Percentiles rank a stretch among this genome's conserved stretches.
Evolutionary conservation across 2,797 vertebrate genomes (phyloP).

Genomic region (Enteromius mattozi): DNA sequence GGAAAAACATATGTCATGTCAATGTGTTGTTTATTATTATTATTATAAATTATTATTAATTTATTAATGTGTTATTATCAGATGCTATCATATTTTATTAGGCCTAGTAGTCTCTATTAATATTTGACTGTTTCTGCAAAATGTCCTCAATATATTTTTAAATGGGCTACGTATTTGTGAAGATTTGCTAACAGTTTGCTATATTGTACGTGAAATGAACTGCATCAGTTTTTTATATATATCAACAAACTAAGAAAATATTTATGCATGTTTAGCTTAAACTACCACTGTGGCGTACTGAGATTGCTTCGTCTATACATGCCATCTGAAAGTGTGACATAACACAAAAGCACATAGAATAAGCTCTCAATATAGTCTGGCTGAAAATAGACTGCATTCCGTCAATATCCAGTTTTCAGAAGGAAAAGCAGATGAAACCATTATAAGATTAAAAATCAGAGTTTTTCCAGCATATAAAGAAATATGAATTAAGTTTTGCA

Average conservation of each 20-base stretch:
- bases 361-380: constrained; percentile 18
- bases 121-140: not conserved
- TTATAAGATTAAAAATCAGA: not conserved
- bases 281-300: not conserved
- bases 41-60: not conserved
- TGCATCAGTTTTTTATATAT: not conserved
- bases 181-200: not conserved
- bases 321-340: constrained; percentile 49
- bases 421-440: not conserved
- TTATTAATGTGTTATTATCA: not conserved
- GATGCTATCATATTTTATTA: not conserved
- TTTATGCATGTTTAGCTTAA: not conserved
- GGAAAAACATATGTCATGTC: not conserved
- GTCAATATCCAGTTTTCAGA: constrained; percentile 6
- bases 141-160: not conserved
- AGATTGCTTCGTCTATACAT: constrained; percentile 6
- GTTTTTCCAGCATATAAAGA: not conserved
- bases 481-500: not conserved
- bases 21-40: not conserved
- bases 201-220: not conserved
- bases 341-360: constrained; percentile 32
- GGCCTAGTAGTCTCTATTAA: not conserved
- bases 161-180: too few relatives aligned
- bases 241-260: not conserved
- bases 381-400: constrained; percentile 11